Evolutionary conservation across 2,888 invertebrate genomes (phyloP), one percentile per base, ranked within the genome.

Genomic region (Cryptus armator): DNA sequence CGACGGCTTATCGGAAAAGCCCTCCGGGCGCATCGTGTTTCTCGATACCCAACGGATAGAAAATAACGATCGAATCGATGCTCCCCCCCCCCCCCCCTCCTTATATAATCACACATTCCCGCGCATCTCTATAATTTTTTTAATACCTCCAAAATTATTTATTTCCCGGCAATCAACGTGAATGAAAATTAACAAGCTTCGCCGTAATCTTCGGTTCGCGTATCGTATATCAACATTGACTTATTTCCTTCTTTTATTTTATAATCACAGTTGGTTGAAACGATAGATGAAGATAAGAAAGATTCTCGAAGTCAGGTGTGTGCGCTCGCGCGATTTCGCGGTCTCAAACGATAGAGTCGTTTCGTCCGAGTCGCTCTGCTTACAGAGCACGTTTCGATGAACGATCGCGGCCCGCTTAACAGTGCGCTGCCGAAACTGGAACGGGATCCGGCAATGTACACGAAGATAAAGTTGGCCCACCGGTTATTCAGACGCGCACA

Each of bases 321-420:
- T 29, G 44, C 64, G 72, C 64, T 59, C 51, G 51, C 48, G 16
- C 32, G 19, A 24, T 2, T 29, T 16, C 62, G 56, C 71, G 51
- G 9, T 48, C 48, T 24, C 48, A 51, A 24, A 71, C 19, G 75
- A 86, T 71, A 66, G 46, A 76, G 66, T 56, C 51, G 56, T 59
- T 72, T 59, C 77, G 70, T 75, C 78, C 87, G 85, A 77, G 86
- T 86, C 77, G 76, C 71, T 86, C 72, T 82, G 85, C 82, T 87
- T 84, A 64, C 88, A 71, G 79, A 84, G 87, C 88, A 87, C 87
- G 87, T 87, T 87, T 86, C 87, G 81, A 85, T 87, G 86, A 87
- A 86, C 82, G 83, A 83, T 86, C 64, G 86, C 81, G 87, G 86
- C 84, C 87, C 66, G 80, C 84, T 87, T 86, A 53, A 62, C 56